Percentiles rank a stretch among this genome's conserved stretches.
These are phyloP conservation scores for Cosmopolites sordidus DNA, from an alignment of 2,888 invertebrate genomes.

Conservation along the genomic window DNA sequence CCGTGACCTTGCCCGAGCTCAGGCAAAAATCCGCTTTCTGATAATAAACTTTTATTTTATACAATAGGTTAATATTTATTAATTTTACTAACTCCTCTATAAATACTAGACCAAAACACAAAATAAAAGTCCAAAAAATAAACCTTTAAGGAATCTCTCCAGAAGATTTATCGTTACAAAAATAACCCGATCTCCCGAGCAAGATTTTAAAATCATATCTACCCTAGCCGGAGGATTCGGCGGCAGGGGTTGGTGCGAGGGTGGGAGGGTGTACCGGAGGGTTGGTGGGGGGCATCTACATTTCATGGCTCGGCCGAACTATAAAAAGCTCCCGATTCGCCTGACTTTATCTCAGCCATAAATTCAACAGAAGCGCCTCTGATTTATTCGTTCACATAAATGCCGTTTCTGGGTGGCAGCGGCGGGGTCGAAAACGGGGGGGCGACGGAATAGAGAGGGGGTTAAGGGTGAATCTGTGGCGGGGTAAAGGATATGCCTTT, in stretches of 20 bases:
- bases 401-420: conserved; percentile 32
- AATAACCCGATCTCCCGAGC: too few species aligned
- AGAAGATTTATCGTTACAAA: too few species aligned
- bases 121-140: too few species aligned
- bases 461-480: neutral
- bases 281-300: conserved; percentile 40
- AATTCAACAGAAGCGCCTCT: conserved; percentile 52
- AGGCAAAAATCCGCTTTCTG: too few species aligned
- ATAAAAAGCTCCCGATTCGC: conserved; percentile 51
- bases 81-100: too few species aligned
- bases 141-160: too few species aligned
- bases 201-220: too few species aligned
- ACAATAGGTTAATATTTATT: too few species aligned
- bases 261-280: conserved; percentile 5
- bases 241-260: conserved; percentile 2
- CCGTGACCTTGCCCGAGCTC: too few species aligned
- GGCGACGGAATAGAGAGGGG: neutral
- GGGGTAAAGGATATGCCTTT: neutral
- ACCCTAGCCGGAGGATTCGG: neutral
- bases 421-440: neutral
- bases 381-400: conserved; percentile 52
- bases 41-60: too few species aligned
- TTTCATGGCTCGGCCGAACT: conserved; percentile 47
- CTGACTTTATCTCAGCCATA: conserved; percentile 52
- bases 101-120: too few species aligned